Percentiles rank a stretch among this genome's conserved stretches.
Evolutionary conservation across 2,797 vertebrate genomes (phyloP).

Genomic region (Acipenser transmontanus): DNA sequence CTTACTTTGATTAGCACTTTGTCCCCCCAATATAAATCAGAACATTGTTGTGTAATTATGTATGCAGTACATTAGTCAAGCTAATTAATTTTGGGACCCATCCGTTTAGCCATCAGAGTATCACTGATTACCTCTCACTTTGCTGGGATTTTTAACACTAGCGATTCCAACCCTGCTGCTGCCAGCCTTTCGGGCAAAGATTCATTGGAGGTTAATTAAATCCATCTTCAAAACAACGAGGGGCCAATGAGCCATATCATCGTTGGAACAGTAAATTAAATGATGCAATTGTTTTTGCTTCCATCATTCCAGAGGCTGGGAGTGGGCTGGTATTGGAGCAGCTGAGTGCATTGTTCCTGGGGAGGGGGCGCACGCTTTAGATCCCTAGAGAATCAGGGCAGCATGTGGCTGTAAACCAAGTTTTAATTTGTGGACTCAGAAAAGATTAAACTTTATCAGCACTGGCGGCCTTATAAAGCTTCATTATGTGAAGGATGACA

Average conservation of each 20-base stretch:
- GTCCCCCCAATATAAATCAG: constrained; percentile 66
- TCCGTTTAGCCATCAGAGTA: constrained; percentile 66
- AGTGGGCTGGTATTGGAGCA: constrained; percentile 26
- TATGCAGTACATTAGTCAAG: constrained; percentile 80
- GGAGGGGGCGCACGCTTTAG: constrained; percentile 25
- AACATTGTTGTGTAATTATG: constrained; percentile 67
- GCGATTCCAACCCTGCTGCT: constrained; percentile 47
- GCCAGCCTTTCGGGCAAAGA: constrained; percentile 46
- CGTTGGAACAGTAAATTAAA: constrained; percentile 57
- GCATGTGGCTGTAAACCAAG: constrained; percentile 49
- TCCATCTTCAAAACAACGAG: constrained; percentile 56
- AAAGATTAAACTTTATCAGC: constrained; percentile 46
- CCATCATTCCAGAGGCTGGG: constrained; percentile 41
- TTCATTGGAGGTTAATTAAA: constrained; percentile 61
- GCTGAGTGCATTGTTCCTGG: constrained; percentile 36
- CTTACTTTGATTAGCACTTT: constrained; percentile 45
- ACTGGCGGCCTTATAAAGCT: constrained; percentile 50
- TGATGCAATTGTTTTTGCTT: constrained; percentile 58
- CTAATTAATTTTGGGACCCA: constrained; percentile 66
- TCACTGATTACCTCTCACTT: constrained; percentile 67
- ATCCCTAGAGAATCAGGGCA: constrained; percentile 32
- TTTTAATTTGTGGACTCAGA: constrained; percentile 40
- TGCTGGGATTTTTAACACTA: constrained; percentile 56
- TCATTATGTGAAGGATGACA: constrained; percentile 61
- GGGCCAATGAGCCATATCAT: constrained; percentile 55